These are phyloP conservation scores for Typhlichthys subterraneus DNA, from an alignment of 2,797 vertebrate genomes.

Conservation along the genomic window DNA sequence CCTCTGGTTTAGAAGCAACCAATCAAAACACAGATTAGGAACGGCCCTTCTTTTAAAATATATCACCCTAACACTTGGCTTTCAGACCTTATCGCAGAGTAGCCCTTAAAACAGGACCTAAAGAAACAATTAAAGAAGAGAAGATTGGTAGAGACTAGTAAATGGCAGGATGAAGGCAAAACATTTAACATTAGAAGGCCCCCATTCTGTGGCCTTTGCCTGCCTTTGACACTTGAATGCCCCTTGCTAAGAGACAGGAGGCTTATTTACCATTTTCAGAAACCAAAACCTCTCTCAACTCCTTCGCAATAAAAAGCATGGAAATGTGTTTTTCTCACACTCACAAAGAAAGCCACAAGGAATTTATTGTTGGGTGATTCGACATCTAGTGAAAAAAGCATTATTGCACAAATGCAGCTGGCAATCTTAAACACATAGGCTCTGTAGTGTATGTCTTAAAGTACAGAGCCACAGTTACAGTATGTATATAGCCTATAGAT, in stretches of 20 bases:
- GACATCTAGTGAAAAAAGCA: slow-evolving; percentile 34
- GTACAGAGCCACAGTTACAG: neutral
- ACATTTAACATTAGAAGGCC: slow-evolving; percentile 62
- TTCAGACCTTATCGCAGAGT: slow-evolving; percentile 38
- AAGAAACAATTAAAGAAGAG: slow-evolving; percentile 4
- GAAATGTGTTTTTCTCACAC: slow-evolving; percentile 55
- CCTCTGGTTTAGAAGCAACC: slow-evolving; percentile 1
- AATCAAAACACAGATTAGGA: slow-evolving; percentile 41
- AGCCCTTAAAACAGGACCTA: slow-evolving; percentile 23
- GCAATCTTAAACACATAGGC: slow-evolving; percentile 8
- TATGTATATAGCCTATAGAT: too few species aligned
- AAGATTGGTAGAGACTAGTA: slow-evolving; percentile 30
- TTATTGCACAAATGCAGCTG: slow-evolving; percentile 44
- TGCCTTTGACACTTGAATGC: slow-evolving; percentile 46
- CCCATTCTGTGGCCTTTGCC: slow-evolving; percentile 42
- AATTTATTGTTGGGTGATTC: slow-evolving; percentile 37
- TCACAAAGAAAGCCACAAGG: slow-evolving; percentile 35
- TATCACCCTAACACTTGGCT: slow-evolving; percentile 40
- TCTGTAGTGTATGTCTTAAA: slow-evolving; percentile 8
- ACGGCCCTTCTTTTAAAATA: slow-evolving; percentile 25
- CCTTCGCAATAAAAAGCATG: slow-evolving; percentile 46
- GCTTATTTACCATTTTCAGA: slow-evolving; percentile 65
- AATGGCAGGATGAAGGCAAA: slow-evolving; percentile 58
- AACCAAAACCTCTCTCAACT: slow-evolving; percentile 50
- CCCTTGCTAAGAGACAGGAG: slow-evolving; percentile 54